A percentile compares a stretch with the other conserved stretches of the same genome.
phyloP scores from a whole-genome alignment of 2,113 vertebrate species.

The Cranoglanis bouderius region DNA sequence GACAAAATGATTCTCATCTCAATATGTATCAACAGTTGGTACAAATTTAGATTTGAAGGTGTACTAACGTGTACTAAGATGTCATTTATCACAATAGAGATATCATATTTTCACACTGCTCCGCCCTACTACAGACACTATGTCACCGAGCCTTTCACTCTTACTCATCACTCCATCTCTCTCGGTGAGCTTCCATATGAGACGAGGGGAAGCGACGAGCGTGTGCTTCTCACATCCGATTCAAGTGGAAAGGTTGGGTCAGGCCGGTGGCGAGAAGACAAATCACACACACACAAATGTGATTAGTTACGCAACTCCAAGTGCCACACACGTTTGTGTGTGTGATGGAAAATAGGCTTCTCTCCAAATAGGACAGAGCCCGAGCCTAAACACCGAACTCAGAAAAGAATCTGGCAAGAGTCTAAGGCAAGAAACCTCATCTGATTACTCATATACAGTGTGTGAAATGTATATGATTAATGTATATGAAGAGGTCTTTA shows the following conservation, averaged over 20 bases:
- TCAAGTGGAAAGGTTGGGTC: conserved; percentile 35
- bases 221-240: conserved; percentile 8
- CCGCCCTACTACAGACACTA: background rate
- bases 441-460: background rate
- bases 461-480: background rate
- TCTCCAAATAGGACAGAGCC: conserved; percentile 8
- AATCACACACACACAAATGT: conserved; percentile 42
- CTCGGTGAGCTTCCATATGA: background rate
- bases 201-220: background rate
- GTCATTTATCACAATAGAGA: background rate
- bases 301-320: conserved; percentile 55
- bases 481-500: background rate
- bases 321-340: background rate
- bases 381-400: background rate
- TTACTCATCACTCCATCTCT: background rate
- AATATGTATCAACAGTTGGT: background rate
- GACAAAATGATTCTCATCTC: no score
- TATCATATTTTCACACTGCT: background rate
- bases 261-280: conserved; percentile 27
- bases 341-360: conserved; percentile 2
- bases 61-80: background rate
- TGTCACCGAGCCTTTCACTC: background rate
- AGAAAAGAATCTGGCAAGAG: background rate
- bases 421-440: background rate
- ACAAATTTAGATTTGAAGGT: background rate